phyloP scores from a whole-genome alignment of 1,140 invertebrate genomes.

The Paraescarpia echinospica region DNA sequence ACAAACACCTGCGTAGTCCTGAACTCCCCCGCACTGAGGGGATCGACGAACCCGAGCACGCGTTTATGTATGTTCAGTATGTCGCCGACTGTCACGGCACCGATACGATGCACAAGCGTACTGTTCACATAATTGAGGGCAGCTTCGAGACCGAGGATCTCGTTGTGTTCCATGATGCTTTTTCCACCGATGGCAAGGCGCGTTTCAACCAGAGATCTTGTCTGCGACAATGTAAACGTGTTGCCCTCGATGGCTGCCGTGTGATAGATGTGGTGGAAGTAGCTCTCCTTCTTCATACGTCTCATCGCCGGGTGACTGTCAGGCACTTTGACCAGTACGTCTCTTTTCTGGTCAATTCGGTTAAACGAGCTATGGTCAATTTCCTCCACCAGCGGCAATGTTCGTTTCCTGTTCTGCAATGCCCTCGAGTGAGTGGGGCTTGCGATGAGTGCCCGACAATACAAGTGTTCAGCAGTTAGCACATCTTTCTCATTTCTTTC shows the following conservation, averaged over 20 bases:
- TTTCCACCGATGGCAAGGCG: conserved; percentile 89
- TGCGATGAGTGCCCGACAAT: conserved; percentile 77
- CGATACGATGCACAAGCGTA: conserved; percentile 71
- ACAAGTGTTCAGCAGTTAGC: conserved; percentile 86
- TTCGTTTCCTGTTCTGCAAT: conserved; percentile 74
- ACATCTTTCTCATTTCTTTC: conserved; percentile 85
- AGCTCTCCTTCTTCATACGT: conserved; percentile 89
- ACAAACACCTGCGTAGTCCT: conserved; percentile 75
- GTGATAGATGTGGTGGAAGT: conserved; percentile 95
- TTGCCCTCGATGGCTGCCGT: conserved; percentile 97
- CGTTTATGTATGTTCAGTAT: conserved; percentile 90
- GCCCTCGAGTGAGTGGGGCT: conserved; percentile 78
- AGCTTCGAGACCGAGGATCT: conserved; percentile 76
- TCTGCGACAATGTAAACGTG: conserved; percentile 92
- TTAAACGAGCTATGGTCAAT: conserved; percentile 78
- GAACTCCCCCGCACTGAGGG: conserved; percentile 60
- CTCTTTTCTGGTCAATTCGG: conserved; percentile 83
- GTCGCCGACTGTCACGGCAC: conserved; percentile 77
- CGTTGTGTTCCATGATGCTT: conserved; percentile 94
- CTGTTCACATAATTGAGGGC: conserved; percentile 95
- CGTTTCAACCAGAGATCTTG: conserved; percentile 89
- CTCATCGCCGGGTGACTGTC: conserved; percentile 76
- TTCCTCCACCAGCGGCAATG: conserved; percentile 85
- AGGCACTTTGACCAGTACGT: conserved; percentile 78
- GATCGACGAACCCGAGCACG: conserved; percentile 87